Percentiles rank a stretch among this genome's conserved stretches.
Evolutionary conservation across 1,140 invertebrate species (phyloP).

Genomic region (Drosophila sulfurigaster): DNA sequence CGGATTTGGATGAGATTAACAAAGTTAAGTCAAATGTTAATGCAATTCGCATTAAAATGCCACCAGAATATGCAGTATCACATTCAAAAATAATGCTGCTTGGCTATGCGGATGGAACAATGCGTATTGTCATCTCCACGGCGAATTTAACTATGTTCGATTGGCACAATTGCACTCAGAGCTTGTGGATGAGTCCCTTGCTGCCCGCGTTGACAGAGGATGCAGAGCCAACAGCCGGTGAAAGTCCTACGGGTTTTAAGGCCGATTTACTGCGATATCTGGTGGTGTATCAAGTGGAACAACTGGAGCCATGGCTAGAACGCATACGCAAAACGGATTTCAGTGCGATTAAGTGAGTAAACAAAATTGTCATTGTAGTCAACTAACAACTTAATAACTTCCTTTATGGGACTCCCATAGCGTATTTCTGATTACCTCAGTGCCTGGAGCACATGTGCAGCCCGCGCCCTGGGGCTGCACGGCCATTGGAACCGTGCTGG

Average conservation of each 20-base stretch:
- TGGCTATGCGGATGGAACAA: slow-evolving; percentile 91
- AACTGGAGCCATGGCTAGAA: slow-evolving; percentile 90
- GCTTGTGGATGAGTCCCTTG: slow-evolving; percentile 21
- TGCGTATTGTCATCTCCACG: slow-evolving; percentile 95
- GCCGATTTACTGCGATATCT: slow-evolving; percentile 87
- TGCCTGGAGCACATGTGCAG: slow-evolving; percentile 2
- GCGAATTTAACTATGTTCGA: slow-evolving; percentile 87
- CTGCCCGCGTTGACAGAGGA: neutral
- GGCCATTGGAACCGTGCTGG: slow-evolving; percentile 74
- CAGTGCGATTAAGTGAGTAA: slow-evolving; percentile 90
- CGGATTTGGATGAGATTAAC: neutral
- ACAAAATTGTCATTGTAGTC: neutral
- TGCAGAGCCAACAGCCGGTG: neutral
- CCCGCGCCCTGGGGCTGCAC: slow-evolving; percentile 7
- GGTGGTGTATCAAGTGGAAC: slow-evolving; percentile 88
- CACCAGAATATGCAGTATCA: slow-evolving; percentile 92
- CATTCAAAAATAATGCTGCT: slow-evolving; percentile 97
- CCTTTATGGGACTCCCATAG: slow-evolving; percentile 42
- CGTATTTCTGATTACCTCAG: slow-evolving; percentile 18
- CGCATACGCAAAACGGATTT: slow-evolving; percentile 91
- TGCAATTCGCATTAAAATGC: slow-evolving; percentile 86
- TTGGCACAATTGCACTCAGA: slow-evolving; percentile 10
- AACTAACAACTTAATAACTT: slow-evolving; percentile 85
- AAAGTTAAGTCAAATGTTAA: neutral
- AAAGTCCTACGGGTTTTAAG: slow-evolving; percentile 20